Base-by-base conservation (phyloP, 2,113 vertebrate genomes). In the Gavia stellata region DNA sequence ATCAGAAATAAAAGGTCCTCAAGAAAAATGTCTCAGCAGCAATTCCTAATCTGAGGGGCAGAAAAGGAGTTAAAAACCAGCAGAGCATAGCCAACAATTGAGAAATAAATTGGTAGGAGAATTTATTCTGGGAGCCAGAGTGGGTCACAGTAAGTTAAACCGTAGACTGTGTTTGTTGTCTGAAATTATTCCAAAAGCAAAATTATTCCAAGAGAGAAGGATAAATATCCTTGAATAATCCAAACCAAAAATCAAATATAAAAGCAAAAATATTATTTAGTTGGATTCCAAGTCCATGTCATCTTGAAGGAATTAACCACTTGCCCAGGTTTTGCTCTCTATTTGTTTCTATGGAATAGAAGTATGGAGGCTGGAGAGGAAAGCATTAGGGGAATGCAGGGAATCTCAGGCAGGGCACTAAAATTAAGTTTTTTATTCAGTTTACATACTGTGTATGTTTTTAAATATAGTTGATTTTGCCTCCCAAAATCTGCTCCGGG, bases 161-260 rank as follows among this genome's bases (percentile, higher is more conserved):
- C 4, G 1, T 61, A 58, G 68, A 36, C 55, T 74, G 11, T 91
- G 31, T 90, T 88, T 90, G 47, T 84, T 86, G 59, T 52, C 88
- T 93, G 86, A 95, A 92, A 93, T 90, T 53, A 91, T 87, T 95
- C 90, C 79, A 80, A 93, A 86, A 90, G 62, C 28, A 53, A 87
- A 96, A 90, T 45, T 90, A 82, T 83, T 93, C 71, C 74, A 93
- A 80, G 79, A 80, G 55, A 70, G 44, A 84, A 92, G 71, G 55
- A 94, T 77, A 93, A 92, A 86, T 93, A 90, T 50, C 78, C 40
- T 68, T 55, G 17, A 90, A 90, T 83, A 93, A 86, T 70, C 79
- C 92, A 96, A 95, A 90, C 82, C 78, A 85, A 95, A 86, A 90
- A 67, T 40, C 24, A 70, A 91, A 90, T 85, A 62, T 19, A 87